phyloP scores from a whole-genome alignment of 2,113 vertebrate genomes.

The Austrofundulus limnaeus region DNA sequence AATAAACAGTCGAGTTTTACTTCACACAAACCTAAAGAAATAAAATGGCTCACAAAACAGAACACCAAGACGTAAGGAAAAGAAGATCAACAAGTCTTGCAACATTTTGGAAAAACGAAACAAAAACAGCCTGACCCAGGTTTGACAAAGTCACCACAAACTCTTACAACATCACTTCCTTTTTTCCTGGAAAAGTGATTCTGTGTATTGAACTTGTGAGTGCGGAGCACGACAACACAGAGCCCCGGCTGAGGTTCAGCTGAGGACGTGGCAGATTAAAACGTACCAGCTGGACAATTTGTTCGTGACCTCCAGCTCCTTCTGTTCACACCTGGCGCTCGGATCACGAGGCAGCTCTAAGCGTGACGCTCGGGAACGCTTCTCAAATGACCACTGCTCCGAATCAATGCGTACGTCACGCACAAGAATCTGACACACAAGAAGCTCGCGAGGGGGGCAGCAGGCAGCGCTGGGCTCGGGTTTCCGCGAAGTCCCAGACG shows the following conservation, averaged over 20 bases:
- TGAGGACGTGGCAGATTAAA: slow-evolving; percentile 11
- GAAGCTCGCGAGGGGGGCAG: neutral
- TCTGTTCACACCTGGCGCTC: slow-evolving; percentile 1
- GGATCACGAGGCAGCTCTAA: neutral
- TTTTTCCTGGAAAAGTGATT: neutral
- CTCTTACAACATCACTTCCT: neutral
- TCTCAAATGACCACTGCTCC: neutral
- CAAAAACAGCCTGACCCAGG: neutral
- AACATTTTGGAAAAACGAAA: neutral
- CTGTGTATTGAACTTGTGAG: neutral
- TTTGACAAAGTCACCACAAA: slow-evolving; percentile 6
- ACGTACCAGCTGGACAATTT: slow-evolving; percentile 4
- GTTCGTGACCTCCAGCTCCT: neutral
- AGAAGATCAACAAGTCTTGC: neutral
- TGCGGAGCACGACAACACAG: no score
- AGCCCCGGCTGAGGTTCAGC: neutral
- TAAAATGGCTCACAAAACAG: rapidly evolving
- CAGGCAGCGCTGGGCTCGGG: neutral
- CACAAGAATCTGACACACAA: neutral
- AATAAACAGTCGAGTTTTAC: neutral
- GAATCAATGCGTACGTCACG: neutral
- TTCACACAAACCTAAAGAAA: neutral
- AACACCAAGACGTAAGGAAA: neutral
- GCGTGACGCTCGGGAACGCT: neutral
- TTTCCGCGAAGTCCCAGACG: neutral